These are phyloP conservation scores for Panthera tigris DNA, from an alignment of 2,113 vertebrate genomes.

Conservation along the genomic window DNA sequence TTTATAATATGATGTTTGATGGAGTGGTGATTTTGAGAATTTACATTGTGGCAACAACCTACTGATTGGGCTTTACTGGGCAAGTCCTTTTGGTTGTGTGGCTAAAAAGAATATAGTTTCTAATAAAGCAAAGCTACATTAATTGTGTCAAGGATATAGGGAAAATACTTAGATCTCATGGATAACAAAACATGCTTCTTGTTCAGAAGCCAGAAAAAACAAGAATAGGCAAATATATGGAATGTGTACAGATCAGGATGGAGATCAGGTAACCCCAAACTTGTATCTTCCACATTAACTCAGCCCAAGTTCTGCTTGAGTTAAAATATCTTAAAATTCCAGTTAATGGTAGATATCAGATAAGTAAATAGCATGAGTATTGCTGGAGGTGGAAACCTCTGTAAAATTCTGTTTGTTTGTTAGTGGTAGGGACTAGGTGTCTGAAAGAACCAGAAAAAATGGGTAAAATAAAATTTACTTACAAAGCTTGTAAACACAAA, in stretches of 20 bases:
- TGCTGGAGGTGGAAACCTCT: not conserved
- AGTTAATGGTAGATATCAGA: not conserved
- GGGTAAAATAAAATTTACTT: not conserved
- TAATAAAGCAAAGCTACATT: not conserved
- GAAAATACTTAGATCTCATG: fast-evolving
- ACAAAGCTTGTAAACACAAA: not conserved
- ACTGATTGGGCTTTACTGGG: not conserved
- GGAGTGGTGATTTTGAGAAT: not conserved
- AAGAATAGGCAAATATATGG: not conserved
- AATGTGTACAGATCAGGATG: not conserved
- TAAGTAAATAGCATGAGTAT: not conserved
- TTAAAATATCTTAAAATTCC: not conserved
- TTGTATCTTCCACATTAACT: not conserved
- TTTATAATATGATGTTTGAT: not conserved
- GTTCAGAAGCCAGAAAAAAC: not conserved
- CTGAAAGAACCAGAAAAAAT: not conserved
- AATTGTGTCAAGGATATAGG: not conserved
- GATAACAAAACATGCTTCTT: not conserved
- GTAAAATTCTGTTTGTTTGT: not conserved
- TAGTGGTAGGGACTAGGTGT: not conserved
- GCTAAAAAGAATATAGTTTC: not conserved
- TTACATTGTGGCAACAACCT: not conserved
- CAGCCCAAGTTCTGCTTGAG: not conserved
- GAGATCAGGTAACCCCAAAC: not conserved
- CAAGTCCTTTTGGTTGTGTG: not conserved